phyloP scores from a whole-genome alignment of 2,888 invertebrate species.

The Agriopis marginaria region DNA sequence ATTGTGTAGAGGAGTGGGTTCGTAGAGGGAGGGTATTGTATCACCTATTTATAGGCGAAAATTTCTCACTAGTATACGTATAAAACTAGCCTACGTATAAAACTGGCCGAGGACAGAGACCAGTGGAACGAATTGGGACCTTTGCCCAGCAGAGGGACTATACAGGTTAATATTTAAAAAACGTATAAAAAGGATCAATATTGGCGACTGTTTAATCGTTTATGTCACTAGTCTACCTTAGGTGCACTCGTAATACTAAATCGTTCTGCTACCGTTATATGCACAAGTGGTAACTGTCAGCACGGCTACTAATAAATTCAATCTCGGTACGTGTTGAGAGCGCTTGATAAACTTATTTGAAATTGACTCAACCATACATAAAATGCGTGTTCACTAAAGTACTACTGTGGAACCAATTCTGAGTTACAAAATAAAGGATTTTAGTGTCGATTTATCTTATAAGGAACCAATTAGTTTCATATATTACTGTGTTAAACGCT shows the following conservation, averaged over 20 bases:
- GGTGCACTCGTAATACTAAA: constrained; percentile 1
- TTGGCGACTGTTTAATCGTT: neutral
- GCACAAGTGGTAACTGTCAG: constrained; percentile 4
- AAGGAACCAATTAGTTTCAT: constrained; percentile 6
- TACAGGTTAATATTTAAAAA: neutral
- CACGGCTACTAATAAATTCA: constrained; percentile 7
- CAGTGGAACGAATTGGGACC: no score
- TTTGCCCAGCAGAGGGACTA: no score
- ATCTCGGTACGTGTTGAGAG: constrained; percentile 2
- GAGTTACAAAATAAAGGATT: neutral
- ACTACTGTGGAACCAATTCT: neutral
- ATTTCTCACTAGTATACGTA: no score
- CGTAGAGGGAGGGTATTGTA: no score
- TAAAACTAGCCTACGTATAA: no score
- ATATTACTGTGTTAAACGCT: neutral
- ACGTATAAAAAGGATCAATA: neutral
- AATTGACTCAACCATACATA: no score
- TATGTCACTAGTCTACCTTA: neutral
- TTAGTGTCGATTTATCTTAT: neutral
- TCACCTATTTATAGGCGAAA: no score
- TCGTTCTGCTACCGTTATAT: constrained; percentile 17
- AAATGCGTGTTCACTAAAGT: neutral
- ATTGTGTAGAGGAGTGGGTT: no score
- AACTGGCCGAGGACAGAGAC: no score
- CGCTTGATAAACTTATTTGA: neutral